phyloP scores from a whole-genome alignment of 2,797 vertebrate species.

The Carapus acus region DNA sequence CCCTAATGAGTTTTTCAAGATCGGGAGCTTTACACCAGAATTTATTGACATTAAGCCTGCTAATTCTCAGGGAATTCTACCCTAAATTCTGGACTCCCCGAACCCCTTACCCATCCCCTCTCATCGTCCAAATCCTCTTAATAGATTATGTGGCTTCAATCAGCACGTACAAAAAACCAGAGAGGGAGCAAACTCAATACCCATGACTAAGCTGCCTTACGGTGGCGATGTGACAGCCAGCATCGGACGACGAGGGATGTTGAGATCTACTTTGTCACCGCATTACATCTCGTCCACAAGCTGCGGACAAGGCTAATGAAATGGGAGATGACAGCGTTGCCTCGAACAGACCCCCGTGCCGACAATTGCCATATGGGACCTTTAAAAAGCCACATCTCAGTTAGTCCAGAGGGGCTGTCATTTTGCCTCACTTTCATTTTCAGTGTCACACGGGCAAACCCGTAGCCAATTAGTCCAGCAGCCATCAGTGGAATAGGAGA shows the following conservation, averaged over 20 bases:
- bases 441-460: slow-evolving; percentile 37
- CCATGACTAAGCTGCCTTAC: slow-evolving; percentile 50
- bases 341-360: slow-evolving; percentile 40
- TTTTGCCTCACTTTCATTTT: slow-evolving; percentile 47
- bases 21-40: slow-evolving; percentile 16
- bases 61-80: slow-evolving; percentile 35
- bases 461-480: slow-evolving; percentile 54
- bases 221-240: slow-evolving; percentile 42
- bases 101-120: too few species aligned
- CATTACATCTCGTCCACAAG: slow-evolving; percentile 49
- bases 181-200: slow-evolving; percentile 31
- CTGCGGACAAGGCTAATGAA: slow-evolving; percentile 53
- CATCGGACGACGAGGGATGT: slow-evolving; percentile 28
- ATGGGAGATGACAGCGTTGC: slow-evolving; percentile 45
- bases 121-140: slow-evolving; percentile 56
- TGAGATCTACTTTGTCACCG: slow-evolving; percentile 46
- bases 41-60: slow-evolving; percentile 36
- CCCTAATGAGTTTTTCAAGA: slow-evolving; percentile 31
- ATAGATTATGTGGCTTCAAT: slow-evolving; percentile 54
- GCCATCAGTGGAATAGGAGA: slow-evolving; percentile 42
- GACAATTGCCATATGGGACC: slow-evolving; percentile 59
- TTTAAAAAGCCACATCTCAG: slow-evolving; percentile 46
- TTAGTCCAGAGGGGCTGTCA: slow-evolving; percentile 48
- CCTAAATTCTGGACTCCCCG: slow-evolving; percentile 42
- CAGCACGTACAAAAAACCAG: slow-evolving; percentile 37